Evolutionary conservation across 2,888 invertebrate genomes (phyloP).

Genomic region (Dichetophora obliterata): DNA sequence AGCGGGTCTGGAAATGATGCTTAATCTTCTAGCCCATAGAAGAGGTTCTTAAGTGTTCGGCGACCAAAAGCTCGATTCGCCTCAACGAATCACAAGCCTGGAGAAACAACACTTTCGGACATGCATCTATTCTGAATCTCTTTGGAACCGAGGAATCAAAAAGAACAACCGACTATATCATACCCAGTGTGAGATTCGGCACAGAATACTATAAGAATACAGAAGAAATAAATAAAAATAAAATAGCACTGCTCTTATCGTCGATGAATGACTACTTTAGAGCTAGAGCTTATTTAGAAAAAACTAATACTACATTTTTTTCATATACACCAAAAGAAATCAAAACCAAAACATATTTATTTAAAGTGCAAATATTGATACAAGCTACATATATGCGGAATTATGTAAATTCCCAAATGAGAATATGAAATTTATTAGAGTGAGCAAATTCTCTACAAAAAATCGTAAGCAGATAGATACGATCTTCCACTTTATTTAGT

Average conservation of each 20-base stretch:
- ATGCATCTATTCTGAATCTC: too few relatives aligned
- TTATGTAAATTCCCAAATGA: not conserved
- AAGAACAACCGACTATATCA: too few relatives aligned
- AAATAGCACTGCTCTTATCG: not conserved
- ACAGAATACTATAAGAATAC: too few relatives aligned
- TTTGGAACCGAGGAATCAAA: too few relatives aligned
- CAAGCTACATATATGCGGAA: not conserved
- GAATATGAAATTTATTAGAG: conserved; percentile 31
- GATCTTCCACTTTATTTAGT: conserved; percentile 35
- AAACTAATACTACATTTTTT: not conserved
- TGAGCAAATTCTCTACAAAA: conserved; percentile 37
- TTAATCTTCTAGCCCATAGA: too few relatives aligned
- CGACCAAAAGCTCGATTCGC: too few relatives aligned
- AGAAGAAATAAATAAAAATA: not conserved
- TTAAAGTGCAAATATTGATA: not conserved
- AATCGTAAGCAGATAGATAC: conserved; percentile 8
- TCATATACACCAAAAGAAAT: not conserved
- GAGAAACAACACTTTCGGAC: too few relatives aligned
- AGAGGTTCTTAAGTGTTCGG: too few relatives aligned
- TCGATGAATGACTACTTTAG: too few relatives aligned
- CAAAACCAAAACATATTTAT: not conserved
- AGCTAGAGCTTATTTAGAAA: not conserved
- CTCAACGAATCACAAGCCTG: too few relatives aligned
- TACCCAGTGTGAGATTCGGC: too few relatives aligned
- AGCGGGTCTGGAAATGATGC: too few relatives aligned